These are phyloP conservation scores for Tachyglossus aculeatus DNA, from an alignment of 2,797 vertebrate species.

Conservation along the genomic window DNA sequence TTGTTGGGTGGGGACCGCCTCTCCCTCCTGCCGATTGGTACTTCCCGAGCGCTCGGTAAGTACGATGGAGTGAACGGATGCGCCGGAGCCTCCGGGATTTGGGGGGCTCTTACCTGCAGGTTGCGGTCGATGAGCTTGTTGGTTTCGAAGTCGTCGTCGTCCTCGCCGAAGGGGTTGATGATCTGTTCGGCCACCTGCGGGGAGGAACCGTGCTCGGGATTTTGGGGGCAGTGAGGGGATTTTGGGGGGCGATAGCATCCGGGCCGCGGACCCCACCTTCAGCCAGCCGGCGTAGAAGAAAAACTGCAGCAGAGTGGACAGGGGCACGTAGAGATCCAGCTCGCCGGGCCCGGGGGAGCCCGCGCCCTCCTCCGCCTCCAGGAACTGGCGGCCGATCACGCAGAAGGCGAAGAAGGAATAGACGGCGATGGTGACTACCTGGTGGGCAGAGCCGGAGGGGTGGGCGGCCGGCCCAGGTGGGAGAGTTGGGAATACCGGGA, in stretches of 20 bases:
- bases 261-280: constrained; percentile 74
- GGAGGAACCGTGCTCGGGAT: background rate
- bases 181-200: constrained; percentile 87
- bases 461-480: background rate
- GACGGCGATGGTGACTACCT: constrained; percentile 89
- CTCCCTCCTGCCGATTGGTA: background rate
- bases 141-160: constrained; percentile 93
- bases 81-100: background rate
- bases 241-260: background rate
- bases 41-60: background rate
- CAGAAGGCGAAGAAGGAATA: constrained; percentile 89
- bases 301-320: constrained; percentile 91
- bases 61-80: background rate
- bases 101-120: constrained; percentile 77
- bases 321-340: constrained; percentile 84
- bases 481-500: background rate
- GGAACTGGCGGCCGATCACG: constrained; percentile 85
- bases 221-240: fast-evolving
- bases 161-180: constrained; percentile 92
- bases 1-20: too few relatives aligned
- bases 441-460: background rate
- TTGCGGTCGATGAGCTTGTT: constrained; percentile 91
- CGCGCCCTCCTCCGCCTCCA: constrained; percentile 69
- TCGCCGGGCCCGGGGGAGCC: constrained; percentile 1
- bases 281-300: constrained; percentile 93